phyloP scores from a whole-genome alignment of 2,113 vertebrate species.

The cat (Felis catus) region F.catus_Fca126_mat1.0 CM031425.1:17737501-17738000 shows the following conservation, averaged over 20 bases:
- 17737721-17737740: conserved; percentile 97
- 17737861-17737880: background rate
- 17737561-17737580: background rate
- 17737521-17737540: background rate
- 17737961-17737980: background rate
- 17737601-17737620: conserved; percentile 98
- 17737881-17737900: background rate
- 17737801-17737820: background rate
- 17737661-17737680: conserved; percentile 98
- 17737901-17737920: background rate
- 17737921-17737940: background rate
- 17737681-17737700: conserved; percentile 98
- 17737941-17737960: rapidly evolving
- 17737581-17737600: conserved; percentile 89
- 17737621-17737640: conserved; percentile 97
- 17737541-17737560: background rate
- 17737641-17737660: conserved; percentile 97
- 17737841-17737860: background rate
- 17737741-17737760: background rate
- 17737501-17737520: background rate
- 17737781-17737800: background rate
- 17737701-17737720: conserved; percentile 99
- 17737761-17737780: background rate
- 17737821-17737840: background rate
- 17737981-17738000: conserved; percentile 9